Conservation (phyloP, 2,797 vertebrate species). For the Halcyon smyrnensis region DNA sequence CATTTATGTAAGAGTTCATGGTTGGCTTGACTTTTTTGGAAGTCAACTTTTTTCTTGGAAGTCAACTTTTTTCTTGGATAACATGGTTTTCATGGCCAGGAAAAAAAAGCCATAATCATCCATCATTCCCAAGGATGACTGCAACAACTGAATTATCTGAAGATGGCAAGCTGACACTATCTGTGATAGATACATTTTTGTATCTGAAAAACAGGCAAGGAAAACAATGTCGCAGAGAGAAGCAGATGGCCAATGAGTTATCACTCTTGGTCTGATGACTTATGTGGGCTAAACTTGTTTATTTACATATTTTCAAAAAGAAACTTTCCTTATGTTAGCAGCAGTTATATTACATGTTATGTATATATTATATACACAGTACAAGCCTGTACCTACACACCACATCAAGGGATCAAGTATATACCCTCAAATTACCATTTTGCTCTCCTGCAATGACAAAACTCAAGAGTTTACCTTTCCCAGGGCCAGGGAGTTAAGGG, state of each 20-base stretch:
- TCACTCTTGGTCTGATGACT: constrained; percentile 55
- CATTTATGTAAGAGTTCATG: not conserved
- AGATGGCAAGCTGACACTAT: constrained; percentile 6
- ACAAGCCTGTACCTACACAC: not conserved
- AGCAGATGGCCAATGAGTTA: constrained; percentile 73
- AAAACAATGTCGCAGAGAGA: constrained; percentile 56
- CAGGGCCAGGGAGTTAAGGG: not conserved
- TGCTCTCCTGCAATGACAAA: not conserved
- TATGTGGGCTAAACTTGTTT: constrained; percentile 66
- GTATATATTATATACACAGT: not conserved
- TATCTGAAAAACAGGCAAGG: not conserved
- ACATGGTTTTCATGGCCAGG: not conserved
- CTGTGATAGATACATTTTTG: constrained; percentile 27
- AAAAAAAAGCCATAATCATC: not conserved
- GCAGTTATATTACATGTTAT: not conserved
- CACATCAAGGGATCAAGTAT: not conserved
- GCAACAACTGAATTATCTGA: not conserved
- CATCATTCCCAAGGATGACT: not conserved
- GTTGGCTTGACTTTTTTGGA: not conserved
- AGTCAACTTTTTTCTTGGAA: not conserved
- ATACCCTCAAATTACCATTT: not conserved
- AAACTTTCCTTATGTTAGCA: constrained; percentile 26
- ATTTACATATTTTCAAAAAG: constrained; percentile 52
- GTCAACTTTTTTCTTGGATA: not conserved
- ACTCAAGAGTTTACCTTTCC: not conserved